phyloP scores from a whole-genome alignment of 2,888 invertebrate species.

The Piscicola geometra region DNA sequence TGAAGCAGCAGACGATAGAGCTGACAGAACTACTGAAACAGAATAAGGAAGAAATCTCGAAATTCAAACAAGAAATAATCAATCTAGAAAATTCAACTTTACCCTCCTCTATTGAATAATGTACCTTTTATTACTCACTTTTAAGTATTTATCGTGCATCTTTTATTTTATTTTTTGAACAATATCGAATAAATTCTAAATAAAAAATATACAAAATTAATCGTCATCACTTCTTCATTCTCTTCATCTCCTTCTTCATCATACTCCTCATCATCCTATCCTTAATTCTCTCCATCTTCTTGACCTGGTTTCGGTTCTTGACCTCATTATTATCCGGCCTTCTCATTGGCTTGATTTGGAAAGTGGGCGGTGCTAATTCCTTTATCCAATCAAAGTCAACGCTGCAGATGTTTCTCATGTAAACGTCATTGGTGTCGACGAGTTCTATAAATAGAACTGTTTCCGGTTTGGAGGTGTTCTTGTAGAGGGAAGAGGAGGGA shows the following conservation, averaged over 20 bases:
- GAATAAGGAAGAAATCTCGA: conserved; percentile 63
- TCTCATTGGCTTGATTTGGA: not conserved
- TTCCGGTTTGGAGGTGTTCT: not conserved
- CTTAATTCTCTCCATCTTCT: conserved; percentile 18
- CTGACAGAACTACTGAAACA: conserved; percentile 54
- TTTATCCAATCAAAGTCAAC: conserved; percentile 11
- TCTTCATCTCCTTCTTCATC: conserved; percentile 6
- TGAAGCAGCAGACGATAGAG: conserved; percentile 53
- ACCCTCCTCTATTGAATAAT: not conserved
- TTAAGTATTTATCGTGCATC: not conserved
- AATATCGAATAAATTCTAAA: not conserved
- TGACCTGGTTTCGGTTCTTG: conserved; percentile 13
- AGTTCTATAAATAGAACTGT: conserved; percentile 16
- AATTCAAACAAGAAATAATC: conserved; percentile 65
- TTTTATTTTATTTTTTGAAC: not conserved
- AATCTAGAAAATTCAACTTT: conserved; percentile 62
- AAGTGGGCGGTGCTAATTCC: not conserved
- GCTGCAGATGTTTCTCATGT: conserved; percentile 2
- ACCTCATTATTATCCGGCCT: not conserved
- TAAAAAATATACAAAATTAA: too few species aligned
- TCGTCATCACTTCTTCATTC: not conserved
- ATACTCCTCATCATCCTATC: conserved; percentile 6
- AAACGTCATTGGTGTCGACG: conserved; percentile 17
- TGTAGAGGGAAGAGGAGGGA: conserved; percentile 22
- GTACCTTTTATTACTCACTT: too few species aligned